Percentiles rank a stretch among this genome's conserved stretches.
Evolutionary conservation across 1,140 invertebrate species (phyloP).

Genomic region (Aricia agestis): DNA sequence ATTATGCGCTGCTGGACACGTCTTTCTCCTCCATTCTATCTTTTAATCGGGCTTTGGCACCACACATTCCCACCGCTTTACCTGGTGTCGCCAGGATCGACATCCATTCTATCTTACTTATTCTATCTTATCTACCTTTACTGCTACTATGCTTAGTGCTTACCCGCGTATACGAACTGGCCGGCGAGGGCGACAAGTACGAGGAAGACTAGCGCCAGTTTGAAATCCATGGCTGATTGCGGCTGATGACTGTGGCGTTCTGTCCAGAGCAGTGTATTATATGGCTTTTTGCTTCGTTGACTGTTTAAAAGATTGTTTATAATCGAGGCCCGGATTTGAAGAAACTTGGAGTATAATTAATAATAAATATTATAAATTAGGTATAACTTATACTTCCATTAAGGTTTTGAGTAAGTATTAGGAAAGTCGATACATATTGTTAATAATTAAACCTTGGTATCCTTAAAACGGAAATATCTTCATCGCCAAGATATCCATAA

Average conservation of each 20-base stretch:
- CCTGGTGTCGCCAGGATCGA: too few species aligned
- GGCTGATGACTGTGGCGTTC: background rate
- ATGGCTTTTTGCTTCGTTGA: slow-evolving; percentile 3
- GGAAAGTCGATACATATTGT: too few species aligned
- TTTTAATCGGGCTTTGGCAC: too few species aligned
- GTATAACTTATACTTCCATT: too few species aligned
- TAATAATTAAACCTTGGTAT: too few species aligned
- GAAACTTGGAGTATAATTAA: background rate
- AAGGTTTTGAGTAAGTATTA: too few species aligned
- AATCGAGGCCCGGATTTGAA: background rate
- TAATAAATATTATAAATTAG: too few species aligned
- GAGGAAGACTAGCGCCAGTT: background rate
- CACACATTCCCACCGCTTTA: too few species aligned
- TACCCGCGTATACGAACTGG: background rate
- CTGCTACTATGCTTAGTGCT: background rate
- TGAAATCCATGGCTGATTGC: background rate
- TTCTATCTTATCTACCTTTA: background rate
- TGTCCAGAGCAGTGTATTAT: background rate
- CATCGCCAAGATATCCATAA: too few species aligned
- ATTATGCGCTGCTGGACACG: too few species aligned
- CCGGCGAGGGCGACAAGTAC: background rate
- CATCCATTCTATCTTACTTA: background rate
- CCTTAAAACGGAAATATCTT: too few species aligned
- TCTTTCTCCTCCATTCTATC: background rate
- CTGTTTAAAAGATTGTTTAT: background rate